Base-by-base conservation (phyloP, 1,140 invertebrate genomes). In the Meloidogyne chitwoodi region DNA sequence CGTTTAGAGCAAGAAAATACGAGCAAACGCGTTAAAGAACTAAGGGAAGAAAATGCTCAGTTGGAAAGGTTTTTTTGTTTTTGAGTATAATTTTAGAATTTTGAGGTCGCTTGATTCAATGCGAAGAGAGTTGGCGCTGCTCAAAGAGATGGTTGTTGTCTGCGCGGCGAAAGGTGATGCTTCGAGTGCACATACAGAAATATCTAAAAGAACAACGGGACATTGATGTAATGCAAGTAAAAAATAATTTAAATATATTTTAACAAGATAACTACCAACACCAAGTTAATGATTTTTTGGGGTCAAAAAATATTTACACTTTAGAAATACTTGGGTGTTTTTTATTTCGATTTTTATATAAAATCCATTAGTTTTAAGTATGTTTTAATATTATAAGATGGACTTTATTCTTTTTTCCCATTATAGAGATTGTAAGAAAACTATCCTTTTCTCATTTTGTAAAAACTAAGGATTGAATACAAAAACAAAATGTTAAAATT, bases 111-210 rank as follows among this genome's bases (percentile, higher is more conserved):
- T 82, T 38, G 81, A 82, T 67, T 70, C 81, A 22, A 68, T 82
- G 75, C 63, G 78, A 66, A 68, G 71, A n/a, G 79, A 82, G 56
- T 66, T 82, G 44, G 68, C 61, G 19, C 29, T 82, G 5, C 75
- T 82, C 6, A 82, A 82, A 68, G 81, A 82, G 71, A 82, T 82
- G 81, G 78, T 82, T 22, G 67, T 82, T 16, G 74, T 80, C 11
- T 82, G 71, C 76, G 81, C 81, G n/a, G 75, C 80, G 3, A 77
- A 78, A 38, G 71, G 48, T 64, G 71, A 73, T 34, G 56, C n/a
- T 22, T 14, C 48, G 1, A 5, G 14, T 19, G 6, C 12, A n/a
- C 48, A 56, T 14, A 41, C 2, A 4, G 16, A 56, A n/a, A n/a
- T 56, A n/a, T 0, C 48, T n/a, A 56, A 56, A n/a, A n/a, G 48